These are phyloP conservation scores for Aporophyla nigra DNA, from an alignment of 2,888 invertebrate genomes.

Conservation along the genomic window DNA sequence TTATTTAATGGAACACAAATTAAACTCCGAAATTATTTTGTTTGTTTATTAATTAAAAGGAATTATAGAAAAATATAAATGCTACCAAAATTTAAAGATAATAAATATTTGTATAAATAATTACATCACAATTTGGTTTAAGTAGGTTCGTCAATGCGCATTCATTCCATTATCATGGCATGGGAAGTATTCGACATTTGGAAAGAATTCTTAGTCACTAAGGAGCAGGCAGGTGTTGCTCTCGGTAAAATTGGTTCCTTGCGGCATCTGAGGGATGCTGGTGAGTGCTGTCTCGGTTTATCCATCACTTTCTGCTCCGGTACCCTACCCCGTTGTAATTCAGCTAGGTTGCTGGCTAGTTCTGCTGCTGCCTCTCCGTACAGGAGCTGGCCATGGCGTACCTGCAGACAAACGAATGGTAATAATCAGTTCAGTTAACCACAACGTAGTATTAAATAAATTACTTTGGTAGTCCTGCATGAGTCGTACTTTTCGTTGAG, in stretches of 20 bases:
- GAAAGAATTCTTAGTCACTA: conserved; percentile 76
- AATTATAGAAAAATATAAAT: conserved; percentile 40
- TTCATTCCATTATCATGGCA: conserved; percentile 31
- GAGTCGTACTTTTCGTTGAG: conserved; percentile 13
- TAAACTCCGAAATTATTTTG: conserved; percentile 21
- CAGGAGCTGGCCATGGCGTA: conserved; percentile 80
- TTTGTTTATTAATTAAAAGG: conserved; percentile 17
- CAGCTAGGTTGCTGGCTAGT: conserved; percentile 80
- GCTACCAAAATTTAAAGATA: conserved; percentile 19
- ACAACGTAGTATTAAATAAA: background rate
- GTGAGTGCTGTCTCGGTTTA: conserved; percentile 76
- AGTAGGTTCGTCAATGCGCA: background rate
- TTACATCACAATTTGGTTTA: conserved; percentile 37
- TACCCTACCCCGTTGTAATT: conserved; percentile 79
- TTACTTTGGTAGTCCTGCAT: conserved; percentile 28
- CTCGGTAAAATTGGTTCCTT: conserved; percentile 80
- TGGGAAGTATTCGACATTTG: conserved; percentile 56
- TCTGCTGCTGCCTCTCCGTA: conserved; percentile 85
- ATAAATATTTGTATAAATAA: conserved; percentile 32
- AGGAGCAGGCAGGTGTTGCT: conserved; percentile 71
- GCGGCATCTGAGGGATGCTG: conserved; percentile 75
- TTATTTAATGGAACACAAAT: background rate
- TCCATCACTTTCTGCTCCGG: conserved; percentile 75
- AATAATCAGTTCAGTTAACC: conserved; percentile 31
- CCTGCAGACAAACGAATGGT: conserved; percentile 70